A percentile compares a stretch with the other conserved stretches of the same genome.
Evolutionary conservation across 2,113 vertebrate genomes (phyloP).

Genomic region (Nesogale talazaci): DNA sequence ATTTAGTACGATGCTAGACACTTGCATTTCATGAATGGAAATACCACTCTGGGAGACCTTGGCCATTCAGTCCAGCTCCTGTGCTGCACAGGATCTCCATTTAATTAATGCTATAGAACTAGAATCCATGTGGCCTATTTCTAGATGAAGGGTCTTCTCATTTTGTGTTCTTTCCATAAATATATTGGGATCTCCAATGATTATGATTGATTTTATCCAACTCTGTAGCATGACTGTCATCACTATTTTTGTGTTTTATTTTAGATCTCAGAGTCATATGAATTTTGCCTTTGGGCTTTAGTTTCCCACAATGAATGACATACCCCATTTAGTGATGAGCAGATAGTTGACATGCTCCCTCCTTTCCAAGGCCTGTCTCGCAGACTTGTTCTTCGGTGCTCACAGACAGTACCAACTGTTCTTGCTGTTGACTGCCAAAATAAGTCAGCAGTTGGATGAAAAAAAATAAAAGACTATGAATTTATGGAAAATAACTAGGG

Average conservation of each 20-base stretch:
- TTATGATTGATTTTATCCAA: background rate
- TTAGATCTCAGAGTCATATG: background rate
- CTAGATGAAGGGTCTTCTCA: background rate
- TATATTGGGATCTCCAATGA: background rate
- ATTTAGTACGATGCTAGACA: background rate
- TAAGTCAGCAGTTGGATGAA: constrained; percentile 23
- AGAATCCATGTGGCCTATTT: background rate
- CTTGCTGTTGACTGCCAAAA: constrained; percentile 66
- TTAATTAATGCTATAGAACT: background rate
- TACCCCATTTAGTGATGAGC: background rate
- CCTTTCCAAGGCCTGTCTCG: constrained; percentile 1
- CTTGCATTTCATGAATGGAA: background rate
- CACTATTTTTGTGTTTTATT: background rate
- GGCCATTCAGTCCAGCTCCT: accelerated
- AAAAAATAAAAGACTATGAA: background rate
- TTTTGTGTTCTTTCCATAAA: accelerated
- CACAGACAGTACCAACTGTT: constrained; percentile 67
- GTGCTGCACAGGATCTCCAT: background rate
- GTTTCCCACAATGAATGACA: background rate
- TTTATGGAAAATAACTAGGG: constrained; percentile 47
- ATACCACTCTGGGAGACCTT: background rate
- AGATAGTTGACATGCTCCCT: constrained; percentile 18
- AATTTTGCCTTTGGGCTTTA: background rate
- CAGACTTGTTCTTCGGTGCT: constrained; percentile 9
- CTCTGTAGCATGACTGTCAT: background rate